Evolutionary conservation across 2,888 invertebrate genomes (phyloP).

Genomic region (Phlogophora meticulosa): DNA sequence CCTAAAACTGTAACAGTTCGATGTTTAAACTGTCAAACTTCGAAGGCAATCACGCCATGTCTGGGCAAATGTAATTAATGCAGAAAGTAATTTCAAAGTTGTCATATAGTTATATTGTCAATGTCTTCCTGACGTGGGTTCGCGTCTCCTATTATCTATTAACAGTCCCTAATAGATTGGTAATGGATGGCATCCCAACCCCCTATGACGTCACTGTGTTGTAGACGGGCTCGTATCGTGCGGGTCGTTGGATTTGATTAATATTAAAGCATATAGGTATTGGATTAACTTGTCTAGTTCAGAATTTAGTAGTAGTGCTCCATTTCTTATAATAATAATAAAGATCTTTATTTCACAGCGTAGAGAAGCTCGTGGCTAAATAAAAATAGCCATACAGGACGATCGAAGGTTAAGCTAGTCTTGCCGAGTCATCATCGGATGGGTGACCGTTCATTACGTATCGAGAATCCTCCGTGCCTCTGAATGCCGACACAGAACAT

Average conservation of each 20-base stretch:
- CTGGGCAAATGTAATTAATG: constrained; percentile 45
- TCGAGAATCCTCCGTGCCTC: no score
- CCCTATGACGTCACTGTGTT: constrained; percentile 31
- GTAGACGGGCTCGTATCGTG: neutral
- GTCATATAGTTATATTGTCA: constrained; percentile 39
- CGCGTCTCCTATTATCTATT: constrained; percentile 56
- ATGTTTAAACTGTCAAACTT: constrained; percentile 25
- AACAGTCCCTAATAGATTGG: constrained; percentile 51
- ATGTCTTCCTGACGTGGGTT: constrained; percentile 39
- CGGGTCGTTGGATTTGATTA: constrained; percentile 41
- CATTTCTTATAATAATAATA: neutral
- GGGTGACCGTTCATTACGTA: no score
- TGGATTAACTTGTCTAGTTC: neutral
- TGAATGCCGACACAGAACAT: no score
- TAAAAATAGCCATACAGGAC: no score
- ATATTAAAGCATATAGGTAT: constrained; percentile 23
- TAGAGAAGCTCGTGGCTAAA: no score
- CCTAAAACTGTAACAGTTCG: neutral
- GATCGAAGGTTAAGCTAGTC: no score
- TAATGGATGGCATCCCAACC: constrained; percentile 60
- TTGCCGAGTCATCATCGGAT: no score
- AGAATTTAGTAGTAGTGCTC: constrained; percentile 1
- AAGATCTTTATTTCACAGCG: no score
- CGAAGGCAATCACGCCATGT: constrained; percentile 22
- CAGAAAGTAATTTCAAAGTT: constrained; percentile 45